Evolutionary conservation across 1,140 invertebrate species (phyloP).

Genomic region (Ceratitis capitata): DNA sequence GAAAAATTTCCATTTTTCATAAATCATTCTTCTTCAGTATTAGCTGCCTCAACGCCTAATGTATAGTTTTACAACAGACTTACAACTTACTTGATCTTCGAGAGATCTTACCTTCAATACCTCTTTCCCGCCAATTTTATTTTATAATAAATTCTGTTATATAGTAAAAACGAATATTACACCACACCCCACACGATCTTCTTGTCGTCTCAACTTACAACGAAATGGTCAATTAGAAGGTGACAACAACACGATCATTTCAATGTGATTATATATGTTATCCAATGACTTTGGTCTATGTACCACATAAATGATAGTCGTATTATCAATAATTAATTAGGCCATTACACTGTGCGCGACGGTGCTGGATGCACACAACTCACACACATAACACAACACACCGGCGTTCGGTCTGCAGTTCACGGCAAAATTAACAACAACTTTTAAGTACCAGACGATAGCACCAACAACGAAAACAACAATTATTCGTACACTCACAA

Average conservation of each 20-base stretch:
- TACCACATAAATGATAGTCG: slow-evolving; percentile 10
- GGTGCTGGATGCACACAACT: not conserved
- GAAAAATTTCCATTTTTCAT: too few species aligned
- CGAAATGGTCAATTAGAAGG: slow-evolving; percentile 21
- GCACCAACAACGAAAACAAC: slow-evolving; percentile 18
- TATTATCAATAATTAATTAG: slow-evolving; percentile 35
- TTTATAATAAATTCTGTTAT: too few species aligned
- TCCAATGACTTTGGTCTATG: not conserved
- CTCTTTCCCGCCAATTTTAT: too few species aligned
- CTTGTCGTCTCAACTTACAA: too few species aligned
- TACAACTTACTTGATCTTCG: too few species aligned
- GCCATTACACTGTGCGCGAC: slow-evolving; percentile 23
- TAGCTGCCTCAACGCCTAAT: too few species aligned
- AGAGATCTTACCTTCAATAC: too few species aligned
- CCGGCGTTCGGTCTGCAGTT: slow-evolving; percentile 25
- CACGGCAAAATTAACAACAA: slow-evolving; percentile 24
- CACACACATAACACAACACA: too few species aligned
- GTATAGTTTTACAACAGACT: too few species aligned
- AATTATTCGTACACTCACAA: not conserved
- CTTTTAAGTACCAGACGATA: slow-evolving; percentile 18
- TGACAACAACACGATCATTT: not conserved
- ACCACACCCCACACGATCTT: too few species aligned
- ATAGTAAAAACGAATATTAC: too few species aligned
- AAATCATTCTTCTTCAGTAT: too few species aligned
- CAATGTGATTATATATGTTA: not conserved